phyloP scores from a whole-genome alignment of 2,113 vertebrate genomes.

The Zosterops borbonicus region DNA sequence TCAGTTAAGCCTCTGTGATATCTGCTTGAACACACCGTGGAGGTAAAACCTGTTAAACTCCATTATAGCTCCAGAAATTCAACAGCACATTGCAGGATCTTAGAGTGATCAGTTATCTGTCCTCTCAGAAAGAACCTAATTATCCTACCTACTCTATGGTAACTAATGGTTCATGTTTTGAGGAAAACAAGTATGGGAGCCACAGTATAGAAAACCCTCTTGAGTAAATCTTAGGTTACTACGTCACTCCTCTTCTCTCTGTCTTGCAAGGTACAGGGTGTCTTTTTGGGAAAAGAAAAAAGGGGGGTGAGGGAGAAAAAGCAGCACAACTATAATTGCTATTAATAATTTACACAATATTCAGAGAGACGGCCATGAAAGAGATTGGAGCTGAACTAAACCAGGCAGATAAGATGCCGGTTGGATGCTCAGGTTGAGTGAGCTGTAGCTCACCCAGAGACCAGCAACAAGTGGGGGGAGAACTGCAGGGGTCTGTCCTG shows the following conservation, averaged over 20 bases:
- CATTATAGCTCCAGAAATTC: not conserved
- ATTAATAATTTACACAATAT: not conserved
- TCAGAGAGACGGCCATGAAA: not conserved
- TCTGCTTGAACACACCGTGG: not conserved
- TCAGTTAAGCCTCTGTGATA: not conserved
- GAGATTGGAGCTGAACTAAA: not conserved
- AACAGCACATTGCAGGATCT: not conserved
- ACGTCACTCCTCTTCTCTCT: accelerated
- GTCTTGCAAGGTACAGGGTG: not conserved
- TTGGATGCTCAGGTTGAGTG: not conserved
- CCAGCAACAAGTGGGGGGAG: not conserved
- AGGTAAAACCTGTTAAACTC: not conserved
- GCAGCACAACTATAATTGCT: not conserved
- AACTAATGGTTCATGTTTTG: not conserved
- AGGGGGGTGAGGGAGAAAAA: accelerated
- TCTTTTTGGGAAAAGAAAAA: accelerated
- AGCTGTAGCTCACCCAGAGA: not conserved
- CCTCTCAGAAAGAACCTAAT: not conserved
- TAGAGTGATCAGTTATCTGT: not conserved
- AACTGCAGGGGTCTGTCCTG: not conserved
- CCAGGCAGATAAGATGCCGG: not conserved
- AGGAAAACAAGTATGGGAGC: not conserved
- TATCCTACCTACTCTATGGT: not conserved
- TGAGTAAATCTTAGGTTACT: not conserved
- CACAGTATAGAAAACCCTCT: not conserved